Evolutionary conservation across 2,113 vertebrate species (phyloP).

Genomic region (Perccottus glenii): DNA sequence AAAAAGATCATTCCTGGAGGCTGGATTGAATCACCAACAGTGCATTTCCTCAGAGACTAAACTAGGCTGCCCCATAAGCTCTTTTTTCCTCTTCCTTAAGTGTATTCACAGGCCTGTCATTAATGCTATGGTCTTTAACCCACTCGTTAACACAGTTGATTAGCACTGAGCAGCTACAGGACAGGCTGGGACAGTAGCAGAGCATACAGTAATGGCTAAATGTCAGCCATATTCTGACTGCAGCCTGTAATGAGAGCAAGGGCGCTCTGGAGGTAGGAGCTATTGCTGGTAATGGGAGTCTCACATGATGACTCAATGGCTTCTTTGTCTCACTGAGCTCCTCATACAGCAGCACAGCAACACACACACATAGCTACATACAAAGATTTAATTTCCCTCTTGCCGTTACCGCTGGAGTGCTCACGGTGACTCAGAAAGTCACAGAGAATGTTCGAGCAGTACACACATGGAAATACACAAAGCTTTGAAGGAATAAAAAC

Average conservation of each 20-base stretch:
- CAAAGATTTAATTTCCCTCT: slow-evolving; percentile 38
- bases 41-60: slow-evolving; percentile 12
- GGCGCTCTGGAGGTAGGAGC: slow-evolving; percentile 63
- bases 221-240: slow-evolving; percentile 66
- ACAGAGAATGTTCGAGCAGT: slow-evolving; percentile 5
- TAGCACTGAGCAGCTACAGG: slow-evolving; percentile 44
- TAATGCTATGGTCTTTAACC: slow-evolving; percentile 49
- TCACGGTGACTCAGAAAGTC: slow-evolving; percentile 15
- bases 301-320: slow-evolving; percentile 63
- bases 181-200: slow-evolving; percentile 16
- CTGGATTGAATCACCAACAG: background rate
- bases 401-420: background rate
- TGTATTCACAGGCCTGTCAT: slow-evolving; percentile 47
- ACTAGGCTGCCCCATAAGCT: slow-evolving; percentile 13
- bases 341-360: slow-evolving; percentile 29
- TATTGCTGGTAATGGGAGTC: slow-evolving; percentile 64
- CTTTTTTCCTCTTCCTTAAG: slow-evolving; percentile 22
- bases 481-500: slow-evolving; percentile 18
- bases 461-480: slow-evolving; percentile 13
- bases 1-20: background rate
- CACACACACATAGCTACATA: slow-evolving; percentile 27
- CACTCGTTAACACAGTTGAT: slow-evolving; percentile 63
- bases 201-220: slow-evolving; percentile 58
- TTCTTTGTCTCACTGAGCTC: slow-evolving; percentile 68
- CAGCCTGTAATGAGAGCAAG: slow-evolving; percentile 52